Conservation (phyloP, 64 coral and sea anemone genomes). For the Montipora efflorescens region DNA sequence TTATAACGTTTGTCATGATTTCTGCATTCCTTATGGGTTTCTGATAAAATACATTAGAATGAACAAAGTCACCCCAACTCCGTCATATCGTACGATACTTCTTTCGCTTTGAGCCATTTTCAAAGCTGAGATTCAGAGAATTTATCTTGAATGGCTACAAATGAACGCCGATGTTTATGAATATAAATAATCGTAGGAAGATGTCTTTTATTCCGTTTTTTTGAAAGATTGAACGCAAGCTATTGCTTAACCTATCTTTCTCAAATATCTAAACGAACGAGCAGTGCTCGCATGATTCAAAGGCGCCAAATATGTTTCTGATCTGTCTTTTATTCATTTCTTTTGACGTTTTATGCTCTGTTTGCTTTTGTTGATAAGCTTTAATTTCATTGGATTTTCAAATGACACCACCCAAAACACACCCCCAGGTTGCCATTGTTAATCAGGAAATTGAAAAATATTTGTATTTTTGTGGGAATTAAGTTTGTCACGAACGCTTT, state of each 20-base stretch:
- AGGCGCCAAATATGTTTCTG: background rate
- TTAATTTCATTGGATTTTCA: constrained; percentile 12
- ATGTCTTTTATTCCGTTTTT: background rate
- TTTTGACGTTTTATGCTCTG: background rate
- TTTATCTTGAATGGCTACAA: background rate
- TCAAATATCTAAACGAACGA: background rate
- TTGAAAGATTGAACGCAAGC: background rate
- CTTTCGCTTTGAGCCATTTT: too few relatives aligned
- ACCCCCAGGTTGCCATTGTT: background rate
- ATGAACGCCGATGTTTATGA: background rate
- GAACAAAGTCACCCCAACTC: too few relatives aligned
- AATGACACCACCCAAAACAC: constrained; percentile 34
- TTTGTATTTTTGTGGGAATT: background rate
- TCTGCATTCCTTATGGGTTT: too few relatives aligned
- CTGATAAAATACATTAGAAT: too few relatives aligned
- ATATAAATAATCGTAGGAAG: background rate
- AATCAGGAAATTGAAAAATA: background rate
- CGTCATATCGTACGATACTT: too few relatives aligned
- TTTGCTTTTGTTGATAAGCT: background rate
- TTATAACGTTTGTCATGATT: too few relatives aligned
- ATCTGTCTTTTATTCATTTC: background rate
- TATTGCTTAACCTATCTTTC: background rate
- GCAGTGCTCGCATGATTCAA: background rate
- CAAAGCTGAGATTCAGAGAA: background rate
- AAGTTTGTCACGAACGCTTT: background rate